A percentile compares a stretch with the other conserved stretches of the same genome.
Evolutionary conservation across 2,797 vertebrate species (phyloP).

Genomic region (Lepidocolaptes lacrymiger): DNA sequence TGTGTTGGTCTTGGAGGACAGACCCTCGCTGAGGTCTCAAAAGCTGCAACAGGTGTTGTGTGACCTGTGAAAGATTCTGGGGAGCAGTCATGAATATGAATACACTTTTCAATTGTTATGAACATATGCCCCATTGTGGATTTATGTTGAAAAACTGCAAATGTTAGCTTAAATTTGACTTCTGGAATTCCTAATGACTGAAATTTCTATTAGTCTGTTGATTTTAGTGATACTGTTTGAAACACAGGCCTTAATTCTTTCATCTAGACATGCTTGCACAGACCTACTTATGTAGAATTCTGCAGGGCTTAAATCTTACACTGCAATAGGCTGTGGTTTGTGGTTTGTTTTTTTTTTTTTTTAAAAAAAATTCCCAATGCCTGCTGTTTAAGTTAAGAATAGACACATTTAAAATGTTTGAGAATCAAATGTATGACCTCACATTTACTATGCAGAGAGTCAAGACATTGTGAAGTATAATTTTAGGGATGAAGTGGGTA

Average conservation of each 20-base stretch:
- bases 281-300: neutral
- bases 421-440: neutral
- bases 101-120: fast-evolving
- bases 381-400: neutral
- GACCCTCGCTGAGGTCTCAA: neutral
- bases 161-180: neutral
- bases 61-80: neutral
- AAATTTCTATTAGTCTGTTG: neutral
- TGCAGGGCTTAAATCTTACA: neutral
- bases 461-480: neutral
- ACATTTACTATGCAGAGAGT: neutral
- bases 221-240: neutral
- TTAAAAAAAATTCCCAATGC: no score
- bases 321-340: fast-evolving
- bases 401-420: neutral
- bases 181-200: neutral
- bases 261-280: neutral
- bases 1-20: neutral
- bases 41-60: neutral
- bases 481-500: conserved; percentile 10
- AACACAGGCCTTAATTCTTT: neutral
- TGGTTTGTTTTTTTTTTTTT: fast-evolving
- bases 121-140: neutral
- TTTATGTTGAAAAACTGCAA: neutral
- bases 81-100: neutral